These are phyloP conservation scores for Fringilla coelebs DNA, from an alignment of 2,797 vertebrate genomes.

Conservation along the genomic window DNA sequence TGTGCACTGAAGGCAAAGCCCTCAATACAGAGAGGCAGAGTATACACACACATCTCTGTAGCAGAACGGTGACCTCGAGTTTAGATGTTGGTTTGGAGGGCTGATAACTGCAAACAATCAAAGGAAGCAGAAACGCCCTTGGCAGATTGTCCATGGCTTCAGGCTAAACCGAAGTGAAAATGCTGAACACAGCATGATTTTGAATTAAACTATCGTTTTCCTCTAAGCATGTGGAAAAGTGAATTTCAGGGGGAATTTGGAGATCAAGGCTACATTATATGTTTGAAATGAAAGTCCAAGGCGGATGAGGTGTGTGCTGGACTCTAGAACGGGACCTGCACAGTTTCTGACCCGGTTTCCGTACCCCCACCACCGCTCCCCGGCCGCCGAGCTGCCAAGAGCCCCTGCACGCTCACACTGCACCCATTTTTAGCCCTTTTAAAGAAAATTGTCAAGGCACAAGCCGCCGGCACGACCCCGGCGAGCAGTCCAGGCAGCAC, in stretches of 20 bases:
- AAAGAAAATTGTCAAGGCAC: not conserved
- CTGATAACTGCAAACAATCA: not conserved
- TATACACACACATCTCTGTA: not conserved
- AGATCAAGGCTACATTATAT: not conserved
- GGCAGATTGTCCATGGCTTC: not conserved
- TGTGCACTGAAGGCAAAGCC: not conserved
- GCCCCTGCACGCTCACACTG: accelerated
- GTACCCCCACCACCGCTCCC: not conserved
- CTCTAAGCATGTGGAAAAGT: accelerated
- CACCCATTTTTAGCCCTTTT: accelerated
- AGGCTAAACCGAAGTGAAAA: not conserved
- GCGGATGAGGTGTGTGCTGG: accelerated
- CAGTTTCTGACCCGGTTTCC: accelerated
- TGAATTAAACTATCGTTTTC: not conserved
- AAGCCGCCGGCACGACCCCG: no score
- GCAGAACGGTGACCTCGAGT: not conserved
- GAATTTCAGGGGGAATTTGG: not conserved
- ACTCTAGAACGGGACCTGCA: accelerated
- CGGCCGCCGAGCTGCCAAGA: not conserved
- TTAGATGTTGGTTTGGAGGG: not conserved
- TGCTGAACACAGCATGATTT: accelerated
- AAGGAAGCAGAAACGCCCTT: not conserved
- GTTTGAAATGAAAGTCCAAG: not conserved
- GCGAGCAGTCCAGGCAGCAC: accelerated
- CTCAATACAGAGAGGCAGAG: not conserved